Base-by-base conservation (phyloP, 2,113 vertebrate genomes). In the Bos javanicus region DNA sequence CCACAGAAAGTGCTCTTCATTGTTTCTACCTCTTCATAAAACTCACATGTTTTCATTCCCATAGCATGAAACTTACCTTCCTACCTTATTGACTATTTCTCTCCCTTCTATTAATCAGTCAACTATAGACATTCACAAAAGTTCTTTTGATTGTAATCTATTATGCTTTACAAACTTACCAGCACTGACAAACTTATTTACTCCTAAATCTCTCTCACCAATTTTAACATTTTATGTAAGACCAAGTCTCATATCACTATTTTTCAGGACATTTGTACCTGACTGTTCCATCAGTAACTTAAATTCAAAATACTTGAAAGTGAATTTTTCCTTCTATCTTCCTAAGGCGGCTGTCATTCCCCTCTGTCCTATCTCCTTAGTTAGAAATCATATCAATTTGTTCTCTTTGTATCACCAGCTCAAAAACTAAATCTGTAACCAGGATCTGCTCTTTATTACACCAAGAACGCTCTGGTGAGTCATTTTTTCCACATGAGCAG, bases 241-340 rank as follows among this genome's bases (percentile, higher is more conserved):
- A 86, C 8, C 43, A 87, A 87, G 14, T 94, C 43, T 90, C 21
- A 2, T 23, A 59, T 19, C 28, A 82, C 12, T 54, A 78, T 59
- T 87, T 85, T 96, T 94, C 78, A 95, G 76, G 7, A 88, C 28
- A 91, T 93, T 76, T 92, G 56, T n/a, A 90, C 52, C 90, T 57
- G 21, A 95, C 11, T 93, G 46, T 85, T 23, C 71, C 80, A 95
- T 50, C 30, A 93, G 33, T 33, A 90, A 86, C 33, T 93, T 83
- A 88, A 93, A 97, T 30, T 84, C 39, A 50, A 94, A 94, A 50
- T 94, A 96, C 33, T 26, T 95, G 14, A 56, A 92, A 71, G 33
- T 89, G 30, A 97, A 92, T 64, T 74, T 85, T 60, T 85, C 21
- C 48, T n/a, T 78, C 43, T 96, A 33, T 94, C 84, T 90, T 76